phyloP scores from a whole-genome alignment of 1,140 invertebrate species.

The Scaptomyza graminum region DNA sequence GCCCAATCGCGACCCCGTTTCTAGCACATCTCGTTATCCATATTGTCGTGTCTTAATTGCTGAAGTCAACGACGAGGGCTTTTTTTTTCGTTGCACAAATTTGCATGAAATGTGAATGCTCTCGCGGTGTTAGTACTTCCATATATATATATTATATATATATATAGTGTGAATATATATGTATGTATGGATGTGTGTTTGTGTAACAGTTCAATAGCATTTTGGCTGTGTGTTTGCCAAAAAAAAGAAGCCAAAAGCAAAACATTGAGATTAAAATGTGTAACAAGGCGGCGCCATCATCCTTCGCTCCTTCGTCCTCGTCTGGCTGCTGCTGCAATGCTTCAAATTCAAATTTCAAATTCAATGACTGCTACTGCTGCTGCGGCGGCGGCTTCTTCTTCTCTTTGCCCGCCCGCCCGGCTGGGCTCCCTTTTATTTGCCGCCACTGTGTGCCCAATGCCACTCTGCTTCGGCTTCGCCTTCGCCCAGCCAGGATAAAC shows the following conservation, averaged over 20 bases:
- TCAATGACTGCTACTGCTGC: conserved; percentile 18
- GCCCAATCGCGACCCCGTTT: conserved; percentile 4
- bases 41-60: conserved; percentile 64
- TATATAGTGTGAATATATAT: background rate
- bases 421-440: background rate
- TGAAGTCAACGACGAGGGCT: conserved; percentile 51
- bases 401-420: too few relatives aligned
- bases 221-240: conserved; percentile 8
- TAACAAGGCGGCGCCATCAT: conserved; percentile 7
- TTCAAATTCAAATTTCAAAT: conserved; percentile 48
- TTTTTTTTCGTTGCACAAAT: background rate
- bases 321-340: conserved; percentile 37
- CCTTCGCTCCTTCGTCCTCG: background rate
- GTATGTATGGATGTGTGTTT: background rate
- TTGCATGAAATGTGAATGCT: conserved; percentile 38
- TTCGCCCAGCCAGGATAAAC: conserved; percentile 61
- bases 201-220: conserved; percentile 23
- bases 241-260: background rate
- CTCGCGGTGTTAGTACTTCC: conserved; percentile 3
- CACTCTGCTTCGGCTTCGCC: too few relatives aligned
- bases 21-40: conserved; percentile 18
- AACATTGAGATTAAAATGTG: background rate
- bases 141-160: background rate
- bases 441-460: conserved; percentile 1
- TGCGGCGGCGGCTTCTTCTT: conserved; percentile 2